A percentile compares a stretch with the other conserved stretches of the same genome.
Conservation (phyloP, 2,113 vertebrate species). For the Myiopsitta monachus region DNA sequence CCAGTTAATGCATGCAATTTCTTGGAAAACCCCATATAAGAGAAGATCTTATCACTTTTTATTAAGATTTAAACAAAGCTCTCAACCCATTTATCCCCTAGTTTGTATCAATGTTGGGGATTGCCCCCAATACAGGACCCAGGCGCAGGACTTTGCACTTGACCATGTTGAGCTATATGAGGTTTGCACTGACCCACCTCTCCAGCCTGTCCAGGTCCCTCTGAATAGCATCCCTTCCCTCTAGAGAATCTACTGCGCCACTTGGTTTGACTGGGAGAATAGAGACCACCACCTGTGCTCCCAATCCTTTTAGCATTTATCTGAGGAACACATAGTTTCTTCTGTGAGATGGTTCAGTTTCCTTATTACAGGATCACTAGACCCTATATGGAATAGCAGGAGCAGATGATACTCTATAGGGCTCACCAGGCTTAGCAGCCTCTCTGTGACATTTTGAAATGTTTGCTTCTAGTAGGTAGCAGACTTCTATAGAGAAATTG, state of each 20-base stretch:
- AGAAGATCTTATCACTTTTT: background rate
- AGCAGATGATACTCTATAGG: background rate
- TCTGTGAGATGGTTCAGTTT: background rate
- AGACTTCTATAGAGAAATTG: background rate
- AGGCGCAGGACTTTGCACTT: background rate
- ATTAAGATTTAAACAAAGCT: background rate
- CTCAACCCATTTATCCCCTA: background rate
- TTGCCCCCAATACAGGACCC: background rate
- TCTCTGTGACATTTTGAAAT: accelerated
- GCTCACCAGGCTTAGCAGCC: background rate
- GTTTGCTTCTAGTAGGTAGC: background rate
- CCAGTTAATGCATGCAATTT: background rate
- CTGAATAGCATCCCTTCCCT: background rate
- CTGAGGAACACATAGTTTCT: background rate
- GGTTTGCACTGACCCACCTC: background rate
- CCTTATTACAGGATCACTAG: background rate
- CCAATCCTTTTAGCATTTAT: background rate
- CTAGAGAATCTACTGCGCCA: background rate
- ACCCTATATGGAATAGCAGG: background rate
- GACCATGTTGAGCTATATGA: background rate
- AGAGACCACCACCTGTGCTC: background rate
- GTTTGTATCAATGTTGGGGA: background rate
- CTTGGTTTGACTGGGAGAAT: background rate
- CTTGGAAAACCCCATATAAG: background rate
- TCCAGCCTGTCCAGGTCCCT: background rate